Evolutionary conservation across 2,888 invertebrate species (phyloP), one percentile per base, ranked within the genome.

Genomic region (Macrosiphum euphorbiae): DNA sequence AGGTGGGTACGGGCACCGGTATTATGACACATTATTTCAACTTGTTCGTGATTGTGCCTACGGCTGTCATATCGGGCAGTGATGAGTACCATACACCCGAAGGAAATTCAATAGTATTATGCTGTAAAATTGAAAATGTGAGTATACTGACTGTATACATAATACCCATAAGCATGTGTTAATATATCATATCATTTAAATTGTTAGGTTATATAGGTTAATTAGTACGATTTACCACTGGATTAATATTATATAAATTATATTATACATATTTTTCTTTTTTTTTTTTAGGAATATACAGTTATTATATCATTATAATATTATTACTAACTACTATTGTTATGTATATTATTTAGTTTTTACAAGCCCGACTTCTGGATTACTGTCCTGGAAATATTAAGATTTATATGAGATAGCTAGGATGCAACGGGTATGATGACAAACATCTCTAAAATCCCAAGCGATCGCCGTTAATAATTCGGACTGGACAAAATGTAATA

Each of bases 81-180:
- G 96, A 96, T 41, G 96, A 96, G 95, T 96, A 96, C 95, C 96
- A 96, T 95, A 96, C 96, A 47, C 96, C 96, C 88, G 95, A 96
- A 94, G 96, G 96, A 88, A 96, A 96, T 95, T 96, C 96, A 92
- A 96, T 96, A 95, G 96, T 95, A 94, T 95, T 96, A 47, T 96
- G 96, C 94, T 96, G 96, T 95, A 95, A 96, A 94, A 96, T 96
- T 94, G 96, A 96, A 95, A 96, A 96, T 95, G 96, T 96, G 94
- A 95, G 95, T 88, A 41, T 88, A 41, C 11, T 85, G 1, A 85
- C 44, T 67, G n/a, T 67, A 2, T 67, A 67, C 35, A 78, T 88
- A 26, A 44, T 26, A 85, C 11, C 26, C 24, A 13, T n/a, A n/a
- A n/a, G 13, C 5, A 16, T 78, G 13, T 35, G 16, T 78, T 78